Percentiles rank a stretch among this genome's conserved stretches.
These are phyloP conservation scores for Drosophila bipectinata DNA, from an alignment of 1,140 invertebrate genomes.

Conservation along the genomic window DNA sequence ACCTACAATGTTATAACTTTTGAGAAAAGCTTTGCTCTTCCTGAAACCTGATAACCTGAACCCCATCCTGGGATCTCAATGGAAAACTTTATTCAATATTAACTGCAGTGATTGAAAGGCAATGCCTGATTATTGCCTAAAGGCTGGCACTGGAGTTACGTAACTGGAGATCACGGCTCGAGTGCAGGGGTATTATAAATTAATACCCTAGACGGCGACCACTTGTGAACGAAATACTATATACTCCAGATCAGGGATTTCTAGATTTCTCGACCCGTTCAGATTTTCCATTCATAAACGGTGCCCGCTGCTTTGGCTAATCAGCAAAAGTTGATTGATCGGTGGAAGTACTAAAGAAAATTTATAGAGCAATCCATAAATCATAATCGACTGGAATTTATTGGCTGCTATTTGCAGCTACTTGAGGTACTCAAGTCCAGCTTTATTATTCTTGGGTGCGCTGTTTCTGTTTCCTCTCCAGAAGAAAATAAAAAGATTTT, in stretches of 20 bases:
- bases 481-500: conserved; percentile 16
- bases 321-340: conserved; percentile 64
- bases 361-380: conserved; percentile 61
- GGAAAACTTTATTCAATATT: neutral
- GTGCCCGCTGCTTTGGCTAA: conserved; percentile 26
- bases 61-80: too few relatives aligned
- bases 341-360: conserved; percentile 41
- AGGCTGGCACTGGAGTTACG: conserved; percentile 33
- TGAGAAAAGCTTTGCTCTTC: too few relatives aligned
- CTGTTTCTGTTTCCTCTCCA: neutral
- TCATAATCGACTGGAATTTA: conserved; percentile 69
- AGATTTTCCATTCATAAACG: conserved; percentile 45
- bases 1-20: too few relatives aligned
- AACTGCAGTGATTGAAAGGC: conserved; percentile 4
- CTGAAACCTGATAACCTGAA: too few relatives aligned
- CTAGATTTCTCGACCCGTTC: conserved; percentile 38
- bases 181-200: conserved; percentile 25
- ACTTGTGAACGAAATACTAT: conserved; percentile 12
- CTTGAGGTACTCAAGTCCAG: conserved; percentile 27
- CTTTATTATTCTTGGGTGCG: conserved; percentile 3
- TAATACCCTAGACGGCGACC: conserved; percentile 17
- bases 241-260: conserved; percentile 35
- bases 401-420: conserved; percentile 23
- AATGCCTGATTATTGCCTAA: conserved; percentile 23
- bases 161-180: conserved; percentile 40